A percentile compares a stretch with the other conserved stretches of the same genome.
Evolutionary conservation across 2,797 vertebrate species (phyloP).

Genomic region (Sebastes umbrosus): DNA sequence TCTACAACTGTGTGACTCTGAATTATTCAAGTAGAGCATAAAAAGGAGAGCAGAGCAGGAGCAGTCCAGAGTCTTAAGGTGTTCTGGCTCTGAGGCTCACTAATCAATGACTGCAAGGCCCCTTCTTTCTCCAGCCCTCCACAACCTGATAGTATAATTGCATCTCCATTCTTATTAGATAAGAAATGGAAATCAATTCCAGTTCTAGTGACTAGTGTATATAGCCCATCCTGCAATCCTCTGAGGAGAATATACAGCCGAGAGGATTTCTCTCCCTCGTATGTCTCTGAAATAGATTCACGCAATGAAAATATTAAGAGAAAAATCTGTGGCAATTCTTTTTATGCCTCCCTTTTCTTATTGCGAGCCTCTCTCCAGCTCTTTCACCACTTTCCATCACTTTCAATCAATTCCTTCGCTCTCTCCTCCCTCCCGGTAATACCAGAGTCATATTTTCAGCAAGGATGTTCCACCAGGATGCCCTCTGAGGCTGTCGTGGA

Average conservation of each 20-base stretch:
- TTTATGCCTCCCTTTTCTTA: neutral
- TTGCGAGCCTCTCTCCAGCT: neutral
- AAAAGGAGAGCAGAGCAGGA: neutral
- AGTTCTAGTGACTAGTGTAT: constrained; percentile 1
- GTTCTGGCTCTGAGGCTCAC: neutral
- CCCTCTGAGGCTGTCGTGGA: constrained; percentile 34
- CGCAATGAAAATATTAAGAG: constrained; percentile 26
- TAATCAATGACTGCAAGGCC: constrained; percentile 36
- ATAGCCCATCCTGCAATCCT: constrained; percentile 11
- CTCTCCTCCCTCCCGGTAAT: neutral
- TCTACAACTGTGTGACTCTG: neutral
- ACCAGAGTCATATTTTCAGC: constrained; percentile 41
- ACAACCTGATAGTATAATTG: constrained; percentile 47
- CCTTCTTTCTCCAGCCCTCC: constrained; percentile 8
- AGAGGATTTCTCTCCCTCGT: constrained; percentile 20
- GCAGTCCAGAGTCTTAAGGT: neutral
- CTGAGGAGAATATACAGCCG: neutral
- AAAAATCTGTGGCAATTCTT: neutral
- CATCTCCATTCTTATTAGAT: constrained; percentile 51
- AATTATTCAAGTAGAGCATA: neutral
- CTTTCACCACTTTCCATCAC: constrained; percentile 22
- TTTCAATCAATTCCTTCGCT: constrained; percentile 17
- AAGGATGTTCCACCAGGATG: constrained; percentile 41
- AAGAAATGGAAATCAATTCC: constrained; percentile 59
- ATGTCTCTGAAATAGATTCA: constrained; percentile 20